Conservation (phyloP, 2,888 invertebrate species). For the Amphipyra tragopoginis region DNA sequence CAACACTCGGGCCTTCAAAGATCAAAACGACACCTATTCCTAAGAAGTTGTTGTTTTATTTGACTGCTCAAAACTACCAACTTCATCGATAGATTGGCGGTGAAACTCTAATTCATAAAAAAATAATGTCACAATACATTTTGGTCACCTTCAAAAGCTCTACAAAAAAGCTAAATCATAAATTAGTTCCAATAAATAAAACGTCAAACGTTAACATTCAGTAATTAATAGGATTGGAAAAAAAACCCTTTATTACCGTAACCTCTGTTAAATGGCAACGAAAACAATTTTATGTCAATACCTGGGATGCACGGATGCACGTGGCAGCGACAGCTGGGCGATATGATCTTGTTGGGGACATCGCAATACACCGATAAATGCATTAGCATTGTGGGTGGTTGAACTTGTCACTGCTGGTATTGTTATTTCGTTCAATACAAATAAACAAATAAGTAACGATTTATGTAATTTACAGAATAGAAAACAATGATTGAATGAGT, state of each 20-base stretch:
- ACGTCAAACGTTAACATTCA: slow-evolving; percentile 3
- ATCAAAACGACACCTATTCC: too few relatives aligned
- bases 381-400: slow-evolving; percentile 53
- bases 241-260: slow-evolving; percentile 35
- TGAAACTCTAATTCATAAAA: too few relatives aligned
- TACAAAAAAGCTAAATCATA: not conserved
- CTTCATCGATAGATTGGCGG: too few relatives aligned
- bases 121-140: too few relatives aligned
- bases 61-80: too few relatives aligned
- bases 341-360: slow-evolving; percentile 73
- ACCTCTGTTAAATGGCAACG: slow-evolving; percentile 39
- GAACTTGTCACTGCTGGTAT: slow-evolving; percentile 49
- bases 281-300: slow-evolving; percentile 50
- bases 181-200: slow-evolving; percentile 9
- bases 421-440: slow-evolving; percentile 35
- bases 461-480: not conserved
- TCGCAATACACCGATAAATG: slow-evolving; percentile 56
- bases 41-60: too few relatives aligned
- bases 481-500: too few relatives aligned
- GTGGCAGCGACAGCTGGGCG: slow-evolving; percentile 78
- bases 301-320: slow-evolving; percentile 64
- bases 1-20: too few relatives aligned
- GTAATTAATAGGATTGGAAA: slow-evolving; percentile 26
- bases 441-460: slow-evolving; percentile 23
- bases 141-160: too few relatives aligned